phyloP scores from a whole-genome alignment of 1,140 invertebrate genomes.

The Trichonephila clavata region DNA sequence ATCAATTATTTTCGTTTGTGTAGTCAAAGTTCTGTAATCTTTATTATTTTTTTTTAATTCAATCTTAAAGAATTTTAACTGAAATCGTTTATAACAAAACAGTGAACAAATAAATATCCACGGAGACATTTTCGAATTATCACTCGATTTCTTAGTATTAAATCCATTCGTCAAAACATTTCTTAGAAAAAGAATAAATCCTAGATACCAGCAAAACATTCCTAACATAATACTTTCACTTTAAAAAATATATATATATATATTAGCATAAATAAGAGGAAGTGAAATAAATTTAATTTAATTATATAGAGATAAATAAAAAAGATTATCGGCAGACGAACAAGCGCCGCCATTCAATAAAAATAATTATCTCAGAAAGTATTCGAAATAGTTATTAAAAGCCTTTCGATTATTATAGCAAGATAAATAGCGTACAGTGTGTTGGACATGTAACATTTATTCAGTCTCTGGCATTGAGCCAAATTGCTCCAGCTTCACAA shows the following conservation, averaged over 20 bases:
- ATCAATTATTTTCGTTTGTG: too few species aligned
- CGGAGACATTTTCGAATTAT: too few species aligned
- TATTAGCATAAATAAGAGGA: not conserved
- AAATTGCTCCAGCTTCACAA: conserved; percentile 20
- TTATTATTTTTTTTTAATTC: not conserved
- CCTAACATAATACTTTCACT: not conserved
- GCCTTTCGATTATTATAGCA: conserved; percentile 23
- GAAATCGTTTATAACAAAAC: not conserved
- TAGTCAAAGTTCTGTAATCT: not conserved
- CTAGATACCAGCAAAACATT: not conserved
- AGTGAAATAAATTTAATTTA: not conserved
- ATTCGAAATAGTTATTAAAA: conserved; percentile 39
- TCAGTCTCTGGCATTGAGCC: not conserved
- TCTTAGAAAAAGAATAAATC: not conserved
- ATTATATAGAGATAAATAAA: not conserved
- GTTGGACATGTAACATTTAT: conserved; percentile 15
- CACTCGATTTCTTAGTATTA: not conserved
- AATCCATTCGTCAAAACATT: not conserved
- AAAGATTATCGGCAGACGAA: not conserved
- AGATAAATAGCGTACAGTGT: conserved; percentile 26
- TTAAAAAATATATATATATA: not conserved
- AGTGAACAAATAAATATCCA: too few species aligned
- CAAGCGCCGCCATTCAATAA: not conserved
- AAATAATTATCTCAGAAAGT: conserved; percentile 28
- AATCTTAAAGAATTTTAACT: not conserved